Base-by-base conservation (phyloP, 2,888 invertebrate genomes). In the Phorcus lineatus region DNA sequence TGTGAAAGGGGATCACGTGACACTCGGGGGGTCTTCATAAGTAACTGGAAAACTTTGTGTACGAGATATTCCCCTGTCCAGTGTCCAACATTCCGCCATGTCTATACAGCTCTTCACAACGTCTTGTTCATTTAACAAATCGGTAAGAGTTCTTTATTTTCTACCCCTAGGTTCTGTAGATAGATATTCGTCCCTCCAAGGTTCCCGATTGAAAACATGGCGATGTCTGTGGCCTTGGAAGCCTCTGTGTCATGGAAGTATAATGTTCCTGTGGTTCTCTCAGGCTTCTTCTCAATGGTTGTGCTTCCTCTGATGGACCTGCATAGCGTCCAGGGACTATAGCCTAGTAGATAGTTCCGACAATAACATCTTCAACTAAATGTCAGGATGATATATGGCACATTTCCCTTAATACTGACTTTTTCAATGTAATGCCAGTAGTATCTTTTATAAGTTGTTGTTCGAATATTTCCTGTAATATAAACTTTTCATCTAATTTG, bases 21-120 rank as follows among this genome's bases (percentile, higher is more conserved):
- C 36, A 19, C 31, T 19, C 17, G 70, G 36, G 70, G 36, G 70
- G 40, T 74, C 40, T 74, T 47, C 31, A 36, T 74, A 47, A 74
- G 70, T 40, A 62, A 62, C 62, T 62, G 62, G 22, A 62, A 28
- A 62, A 62, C 62, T 62, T 62, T 62, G 62, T 62, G 62, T 24
- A 24, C 62, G n/a, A 62, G 24, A 13, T 16, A 4, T 17, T 24
- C 28, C 28, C 16, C 24, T 62, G n/a, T 24, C 9, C 28, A 24
- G 47, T 47, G 47, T 47, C 47, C 28, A 24, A 62, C 62, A 62
- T 62, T 62, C 62, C 62, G 28, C 24, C 17, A 62, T 62, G 62
- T 24, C 62, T 24, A 62, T 62, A 24, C 24, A 16, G n/a, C 16
- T 62, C 62, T 62, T n/a, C 28, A 28, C 13, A 16, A 62, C 62